Evolutionary conservation across 2,797 vertebrate species (phyloP).

Genomic region (Aythya fuligula): DNA sequence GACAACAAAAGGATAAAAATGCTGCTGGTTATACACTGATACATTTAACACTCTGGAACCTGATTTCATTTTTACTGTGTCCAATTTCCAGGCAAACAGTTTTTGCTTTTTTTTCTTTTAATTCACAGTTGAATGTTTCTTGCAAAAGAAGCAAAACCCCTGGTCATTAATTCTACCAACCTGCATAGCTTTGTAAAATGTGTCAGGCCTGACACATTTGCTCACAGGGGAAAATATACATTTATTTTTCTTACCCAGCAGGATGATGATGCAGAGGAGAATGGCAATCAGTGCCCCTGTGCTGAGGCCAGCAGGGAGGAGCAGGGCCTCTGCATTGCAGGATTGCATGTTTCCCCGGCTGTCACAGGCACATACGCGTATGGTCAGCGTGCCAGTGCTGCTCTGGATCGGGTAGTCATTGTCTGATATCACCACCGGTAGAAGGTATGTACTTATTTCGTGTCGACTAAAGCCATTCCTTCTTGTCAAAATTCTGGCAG

Average conservation of each 20-base stretch:
- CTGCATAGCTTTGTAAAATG: neutral
- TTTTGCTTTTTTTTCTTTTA: neutral
- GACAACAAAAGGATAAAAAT: neutral
- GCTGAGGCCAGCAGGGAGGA: constrained; percentile 92
- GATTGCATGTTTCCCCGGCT: constrained; percentile 90
- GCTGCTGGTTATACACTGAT: neutral
- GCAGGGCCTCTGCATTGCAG: constrained; percentile 90
- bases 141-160: neutral
- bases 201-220: neutral
- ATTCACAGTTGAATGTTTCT: neutral
- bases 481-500: constrained; percentile 93
- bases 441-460: constrained; percentile 91
- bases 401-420: constrained; percentile 95
- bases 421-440: constrained; percentile 96
- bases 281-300: constrained; percentile 94
- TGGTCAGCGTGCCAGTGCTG: constrained; percentile 93
- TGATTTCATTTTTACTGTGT: neutral
- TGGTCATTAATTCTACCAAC: neutral
- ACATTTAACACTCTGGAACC: neutral
- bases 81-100: neutral
- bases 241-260: constrained; percentile 86
- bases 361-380: constrained; percentile 93
- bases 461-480: constrained; percentile 92
- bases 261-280: constrained; percentile 92
- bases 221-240: accelerated